Evolutionary conservation across 2,113 vertebrate species (phyloP), one percentile per base, ranked within the genome.

Genomic region (Brachyhypopomus gauderio): DNA sequence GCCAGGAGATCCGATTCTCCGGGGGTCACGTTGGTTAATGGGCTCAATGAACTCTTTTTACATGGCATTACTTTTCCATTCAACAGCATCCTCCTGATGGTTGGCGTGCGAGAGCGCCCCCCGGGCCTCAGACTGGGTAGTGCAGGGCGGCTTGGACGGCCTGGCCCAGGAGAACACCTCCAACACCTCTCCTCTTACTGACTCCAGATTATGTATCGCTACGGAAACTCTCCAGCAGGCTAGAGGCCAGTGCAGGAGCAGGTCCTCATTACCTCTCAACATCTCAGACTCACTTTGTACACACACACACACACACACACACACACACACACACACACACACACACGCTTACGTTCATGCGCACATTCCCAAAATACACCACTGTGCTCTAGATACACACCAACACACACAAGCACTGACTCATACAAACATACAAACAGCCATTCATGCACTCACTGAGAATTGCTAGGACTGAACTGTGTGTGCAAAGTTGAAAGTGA

Each of bases 171-270:
- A 11, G 67, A 75, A 73, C 78, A 85, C 72, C 87, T 82, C 85
- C 52, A 22, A 79, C 79, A 69, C 77, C 80, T 86, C 83, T 90
- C 89, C 74, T 81, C 85, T 92, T 91, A 89, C 89, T 27, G 16
- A 3, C 19, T 3, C 11, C 27, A 87, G 84, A 85, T 92, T 84
- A 84, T 58, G 75, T 91, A 76, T 87, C 89, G 25, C 72, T 62
- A 83, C 77, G 76, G 83, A 79, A 88, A 82, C 75, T 63, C 71
- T 75, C 52, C 19, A 30, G 56, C 66, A 17, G 30, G 76, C 62
- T 9, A 5, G 9, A 34, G 69, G 73, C 60, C 67, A 63, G 8
- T 19, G 34, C 62, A 14, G 7, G 5, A 23, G 1, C n/a, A 76
- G 52, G 8, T 25, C 6, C 34, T 69, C 34, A 20, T 60, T 60